Conservation (phyloP, 2,888 invertebrate species). For the Frankliniella fusca region DNA sequence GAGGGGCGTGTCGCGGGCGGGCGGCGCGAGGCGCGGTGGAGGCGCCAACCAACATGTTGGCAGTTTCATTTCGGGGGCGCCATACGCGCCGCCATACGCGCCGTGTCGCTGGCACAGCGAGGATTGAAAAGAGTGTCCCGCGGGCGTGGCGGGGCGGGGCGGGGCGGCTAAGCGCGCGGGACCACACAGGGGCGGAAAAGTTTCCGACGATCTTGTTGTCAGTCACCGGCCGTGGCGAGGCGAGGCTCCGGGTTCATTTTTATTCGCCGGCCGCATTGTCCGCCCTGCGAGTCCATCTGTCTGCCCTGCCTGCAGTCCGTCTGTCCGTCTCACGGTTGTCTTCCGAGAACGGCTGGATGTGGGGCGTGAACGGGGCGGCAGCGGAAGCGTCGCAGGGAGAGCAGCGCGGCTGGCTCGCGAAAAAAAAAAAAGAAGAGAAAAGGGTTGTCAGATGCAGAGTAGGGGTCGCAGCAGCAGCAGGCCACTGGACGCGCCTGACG, state of each 20-base stretch:
- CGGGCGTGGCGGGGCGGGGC: background rate
- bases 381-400: too few species aligned
- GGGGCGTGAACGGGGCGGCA: too few species aligned
- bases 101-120: too few species aligned
- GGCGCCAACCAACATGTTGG: background rate
- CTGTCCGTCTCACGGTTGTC: background rate
- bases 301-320: background rate
- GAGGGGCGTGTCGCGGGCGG: background rate
- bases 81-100: background rate
- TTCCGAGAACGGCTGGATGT: too few species aligned
- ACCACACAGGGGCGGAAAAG: background rate
- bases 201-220: too few species aligned
- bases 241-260: background rate
- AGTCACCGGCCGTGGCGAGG: background rate
- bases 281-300: background rate
- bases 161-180: background rate
- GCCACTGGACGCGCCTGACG: background rate
- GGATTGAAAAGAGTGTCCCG: too few species aligned
- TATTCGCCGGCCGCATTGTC: background rate
- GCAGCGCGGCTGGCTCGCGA: too few species aligned
- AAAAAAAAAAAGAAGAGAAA: too few species aligned
- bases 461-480: too few species aligned
- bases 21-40: background rate
- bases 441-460: too few species aligned
- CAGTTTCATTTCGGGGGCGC: constrained; percentile 13